These are phyloP conservation scores for Cetoscarus ocellatus DNA, from an alignment of 2,797 vertebrate genomes.

Conservation along the genomic window DNA sequence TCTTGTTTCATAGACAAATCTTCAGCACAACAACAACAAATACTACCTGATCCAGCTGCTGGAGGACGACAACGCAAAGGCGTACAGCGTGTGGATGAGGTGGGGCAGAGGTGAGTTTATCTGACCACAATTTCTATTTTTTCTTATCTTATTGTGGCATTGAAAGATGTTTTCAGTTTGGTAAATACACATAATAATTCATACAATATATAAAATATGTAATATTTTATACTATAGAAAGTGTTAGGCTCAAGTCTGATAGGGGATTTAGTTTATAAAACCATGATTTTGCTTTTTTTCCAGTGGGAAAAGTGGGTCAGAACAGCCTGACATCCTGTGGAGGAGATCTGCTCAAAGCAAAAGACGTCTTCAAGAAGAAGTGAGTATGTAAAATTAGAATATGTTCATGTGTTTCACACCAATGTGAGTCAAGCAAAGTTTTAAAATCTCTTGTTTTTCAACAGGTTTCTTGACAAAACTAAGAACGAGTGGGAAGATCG, in stretches of 20 bases:
- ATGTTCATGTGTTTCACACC: not conserved
- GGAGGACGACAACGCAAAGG: conserved; percentile 84
- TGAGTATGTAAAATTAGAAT: conserved; percentile 54
- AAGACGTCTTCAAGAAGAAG: conserved; percentile 91
- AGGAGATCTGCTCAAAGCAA: conserved; percentile 88
- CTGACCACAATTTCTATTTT: not conserved
- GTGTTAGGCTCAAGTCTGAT: too few species aligned
- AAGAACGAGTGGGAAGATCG: conserved; percentile 90
- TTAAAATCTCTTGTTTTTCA: conserved; percentile 1
- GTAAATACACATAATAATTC: too few species aligned
- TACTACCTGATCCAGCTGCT: conserved; percentile 93
- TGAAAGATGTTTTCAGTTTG: too few species aligned
- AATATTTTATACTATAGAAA: too few species aligned
- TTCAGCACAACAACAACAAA: conserved; percentile 95
- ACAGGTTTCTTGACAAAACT: conserved; percentile 93
- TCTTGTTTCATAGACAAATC: conserved; percentile 86
- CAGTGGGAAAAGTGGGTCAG: conserved; percentile 92
- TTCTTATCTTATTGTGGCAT: not conserved
- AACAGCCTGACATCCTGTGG: conserved; percentile 83
- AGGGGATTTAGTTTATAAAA: too few species aligned
- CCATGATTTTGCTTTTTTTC: conserved; percentile 10
- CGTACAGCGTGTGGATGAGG: conserved; percentile 92
- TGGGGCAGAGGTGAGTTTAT: conserved; percentile 90
- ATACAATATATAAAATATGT: too few species aligned
- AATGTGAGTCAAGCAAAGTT: not conserved